These are phyloP conservation scores for Dipodomys ordii DNA, from an alignment of 2,113 vertebrate species.

Conservation along the genomic window DNA sequence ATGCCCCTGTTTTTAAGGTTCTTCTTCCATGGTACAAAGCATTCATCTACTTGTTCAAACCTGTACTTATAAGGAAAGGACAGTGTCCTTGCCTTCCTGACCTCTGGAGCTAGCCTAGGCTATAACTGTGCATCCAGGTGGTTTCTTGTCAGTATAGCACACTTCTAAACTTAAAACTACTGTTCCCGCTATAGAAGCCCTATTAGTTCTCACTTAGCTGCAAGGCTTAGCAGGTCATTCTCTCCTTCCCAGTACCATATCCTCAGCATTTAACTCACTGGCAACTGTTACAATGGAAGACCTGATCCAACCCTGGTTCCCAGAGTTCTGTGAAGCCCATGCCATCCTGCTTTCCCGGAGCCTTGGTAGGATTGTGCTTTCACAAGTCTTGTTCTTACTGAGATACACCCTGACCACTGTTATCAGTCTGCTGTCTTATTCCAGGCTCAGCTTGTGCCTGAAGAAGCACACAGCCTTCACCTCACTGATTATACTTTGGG, in stretches of 20 bases:
- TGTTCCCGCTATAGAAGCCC: not conserved
- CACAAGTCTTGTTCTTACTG: not conserved
- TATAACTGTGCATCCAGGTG: not conserved
- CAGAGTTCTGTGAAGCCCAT: slow-evolving; percentile 88
- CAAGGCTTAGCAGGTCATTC: not conserved
- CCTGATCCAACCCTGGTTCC: slow-evolving; percentile 93
- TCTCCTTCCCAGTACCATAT: slow-evolving; percentile 92
- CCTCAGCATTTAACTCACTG: slow-evolving; percentile 97
- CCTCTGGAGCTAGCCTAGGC: not conserved
- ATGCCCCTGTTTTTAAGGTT: not conserved
- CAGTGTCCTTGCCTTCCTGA: not conserved
- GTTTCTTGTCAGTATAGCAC: not conserved
- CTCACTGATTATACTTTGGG: not conserved
- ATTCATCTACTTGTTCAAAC: not conserved
- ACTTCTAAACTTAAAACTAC: not conserved
- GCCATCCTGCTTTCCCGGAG: slow-evolving; percentile 94
- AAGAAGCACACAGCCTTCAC: not conserved
- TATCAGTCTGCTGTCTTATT: not conserved
- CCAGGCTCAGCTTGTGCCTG: not conserved
- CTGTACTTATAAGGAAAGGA: not conserved
- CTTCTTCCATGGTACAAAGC: not conserved
- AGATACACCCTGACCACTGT: not conserved
- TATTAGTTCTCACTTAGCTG: not conserved
- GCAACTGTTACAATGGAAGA: slow-evolving; percentile 98
- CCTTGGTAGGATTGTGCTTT: slow-evolving; percentile 88